Evolutionary conservation across 2,797 vertebrate species (phyloP), one percentile per base, ranked within the genome.

Genomic region (Platalea minor): DNA sequence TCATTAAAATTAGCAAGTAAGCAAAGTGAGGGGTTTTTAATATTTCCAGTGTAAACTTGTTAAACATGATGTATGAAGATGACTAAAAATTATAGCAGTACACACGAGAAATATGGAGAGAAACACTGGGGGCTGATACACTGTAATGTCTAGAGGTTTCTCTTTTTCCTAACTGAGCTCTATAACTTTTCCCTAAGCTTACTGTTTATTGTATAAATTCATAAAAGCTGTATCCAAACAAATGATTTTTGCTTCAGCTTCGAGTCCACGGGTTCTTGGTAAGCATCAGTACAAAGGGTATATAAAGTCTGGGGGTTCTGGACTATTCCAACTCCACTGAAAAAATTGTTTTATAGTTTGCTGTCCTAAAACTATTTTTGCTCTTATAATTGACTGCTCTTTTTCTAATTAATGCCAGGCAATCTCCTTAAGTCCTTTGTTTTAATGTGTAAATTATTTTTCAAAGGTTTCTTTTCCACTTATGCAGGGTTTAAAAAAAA

Each of bases 401-500:
- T 84, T 64, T 93, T 76, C 63, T 81, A 90, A 86, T 69, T 75
- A 88, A 87, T 6, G 3, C 17, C 13, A 93, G 21, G 8, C 15
- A 81, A 84, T 75, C 5, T 78, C 41, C 29, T 46, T 39, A 75
- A 86, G 14, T 80, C 33, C 17, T 88, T 91, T 84, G 50, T 91
- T 93, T 91, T 59, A 91, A 74, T 50, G 51, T 29, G 28, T 54
- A 86, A 81, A 88, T 72, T 93, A 90, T 84, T 91, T 2, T 3
- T 86, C 69, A 95, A 43, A 88, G 13, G 17, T 68, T 93, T 93
- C 37, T 91, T 81, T 93, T 86, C 46, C 41, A 54, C 17, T 90
- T 57, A 53, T 21, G 12, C 7, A 74, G 24, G 16, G 12, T 67
- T 89, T 37, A 4, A 13, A 59, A 87, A 87, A 79, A 65, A 69